These are phyloP conservation scores for Antennarius striatus DNA, from an alignment of 2,113 vertebrate genomes.

Conservation along the genomic window DNA sequence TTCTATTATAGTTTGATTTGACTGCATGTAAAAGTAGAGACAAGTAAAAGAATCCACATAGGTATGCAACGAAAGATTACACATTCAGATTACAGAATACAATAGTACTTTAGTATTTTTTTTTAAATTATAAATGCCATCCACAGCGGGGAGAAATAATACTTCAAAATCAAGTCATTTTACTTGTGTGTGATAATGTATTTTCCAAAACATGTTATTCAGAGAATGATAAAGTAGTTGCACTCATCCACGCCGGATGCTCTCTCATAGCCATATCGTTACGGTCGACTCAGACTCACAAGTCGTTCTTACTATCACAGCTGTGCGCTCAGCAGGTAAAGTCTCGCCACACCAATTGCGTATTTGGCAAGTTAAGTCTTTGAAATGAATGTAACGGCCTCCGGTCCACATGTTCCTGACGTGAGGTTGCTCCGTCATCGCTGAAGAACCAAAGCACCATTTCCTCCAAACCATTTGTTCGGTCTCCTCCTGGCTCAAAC, in stretches of 20 bases:
- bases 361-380: constrained; percentile 66
- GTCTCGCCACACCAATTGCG: constrained; percentile 68
- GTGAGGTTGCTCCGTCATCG: constrained; percentile 72
- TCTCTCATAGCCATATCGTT: constrained; percentile 65
- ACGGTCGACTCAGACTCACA: constrained; percentile 64
- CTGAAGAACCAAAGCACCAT: constrained; percentile 82
- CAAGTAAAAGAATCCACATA: constrained; percentile 75
- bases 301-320: constrained; percentile 82
- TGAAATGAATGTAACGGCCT: constrained; percentile 77
- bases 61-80: constrained; percentile 70
- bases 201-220: constrained; percentile 62
- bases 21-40: constrained; percentile 91
- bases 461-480: constrained; percentile 59
- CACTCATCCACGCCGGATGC: constrained; percentile 69
- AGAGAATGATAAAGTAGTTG: constrained; percentile 56
- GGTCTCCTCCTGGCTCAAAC: constrained; percentile 44
- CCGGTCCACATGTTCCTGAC: constrained; percentile 60
- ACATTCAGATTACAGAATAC: constrained; percentile 84
- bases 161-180: constrained; percentile 67
- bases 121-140: constrained; percentile 52
- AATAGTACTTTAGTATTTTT: constrained; percentile 45
- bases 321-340: constrained; percentile 96
- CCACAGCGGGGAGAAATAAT: constrained; percentile 62
- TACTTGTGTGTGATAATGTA: constrained; percentile 59
- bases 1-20: constrained; percentile 87